Conservation (phyloP, 1,140 invertebrate species). For the Stratiolaelaps scimitus region DNA sequence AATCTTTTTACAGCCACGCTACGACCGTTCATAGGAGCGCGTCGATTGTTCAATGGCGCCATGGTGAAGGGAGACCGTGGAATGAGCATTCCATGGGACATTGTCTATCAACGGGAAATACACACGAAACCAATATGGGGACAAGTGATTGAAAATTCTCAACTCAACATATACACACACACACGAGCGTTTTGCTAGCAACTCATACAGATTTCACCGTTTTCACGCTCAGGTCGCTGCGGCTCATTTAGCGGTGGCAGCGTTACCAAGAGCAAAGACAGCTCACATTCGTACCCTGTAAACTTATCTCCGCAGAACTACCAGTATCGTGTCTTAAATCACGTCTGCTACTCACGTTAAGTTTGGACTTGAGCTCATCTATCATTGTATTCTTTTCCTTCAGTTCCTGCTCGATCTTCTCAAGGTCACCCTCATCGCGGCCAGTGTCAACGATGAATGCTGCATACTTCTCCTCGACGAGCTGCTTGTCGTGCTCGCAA, state of each 20-base stretch:
- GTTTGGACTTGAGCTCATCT: neutral
- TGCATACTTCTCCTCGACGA: slow-evolving; percentile 20
- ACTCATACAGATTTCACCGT: too few species aligned
- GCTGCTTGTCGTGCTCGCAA: slow-evolving; percentile 5
- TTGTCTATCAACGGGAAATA: neutral
- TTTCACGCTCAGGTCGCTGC: too few species aligned
- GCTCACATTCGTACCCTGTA: too few species aligned
- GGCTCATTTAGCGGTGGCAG: too few species aligned
- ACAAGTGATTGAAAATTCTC: too few species aligned
- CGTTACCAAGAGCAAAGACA: too few species aligned
- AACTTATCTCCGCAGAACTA: too few species aligned
- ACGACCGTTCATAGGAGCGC: neutral
- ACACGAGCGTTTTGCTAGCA: too few species aligned
- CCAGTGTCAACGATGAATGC: slow-evolving; percentile 7
- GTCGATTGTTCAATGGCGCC: neutral
- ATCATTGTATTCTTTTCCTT: slow-evolving; percentile 14
- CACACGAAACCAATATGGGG: too few species aligned
- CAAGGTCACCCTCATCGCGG: slow-evolving; percentile 11
- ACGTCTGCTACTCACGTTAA: neutral
- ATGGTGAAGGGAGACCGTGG: slow-evolving; percentile 4
- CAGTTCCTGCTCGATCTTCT: neutral
- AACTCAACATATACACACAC: too few species aligned
- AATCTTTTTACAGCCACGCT: neutral
- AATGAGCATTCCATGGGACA: slow-evolving; percentile 8
- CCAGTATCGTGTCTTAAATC: too few species aligned